Evolutionary conservation across 1,140 invertebrate genomes (phyloP).

Genomic region (Musca vetustissima): DNA sequence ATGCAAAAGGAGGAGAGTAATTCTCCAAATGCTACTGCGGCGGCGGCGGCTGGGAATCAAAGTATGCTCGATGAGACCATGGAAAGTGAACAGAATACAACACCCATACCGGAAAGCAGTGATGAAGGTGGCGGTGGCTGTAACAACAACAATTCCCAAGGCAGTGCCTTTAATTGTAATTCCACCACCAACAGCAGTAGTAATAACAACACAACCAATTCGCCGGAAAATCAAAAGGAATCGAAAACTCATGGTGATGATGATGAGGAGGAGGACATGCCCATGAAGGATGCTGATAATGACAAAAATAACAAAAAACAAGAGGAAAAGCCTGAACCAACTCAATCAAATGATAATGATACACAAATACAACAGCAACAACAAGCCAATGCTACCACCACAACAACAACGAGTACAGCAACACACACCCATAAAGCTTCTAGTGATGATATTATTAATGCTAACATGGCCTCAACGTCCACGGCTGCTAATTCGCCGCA

Average conservation of each 20-base stretch:
- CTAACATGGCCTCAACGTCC: conserved; percentile 42
- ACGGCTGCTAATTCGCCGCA: conserved; percentile 45
- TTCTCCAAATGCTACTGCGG: conserved; percentile 24
- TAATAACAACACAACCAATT: not conserved
- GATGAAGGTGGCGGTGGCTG: conserved; percentile 22
- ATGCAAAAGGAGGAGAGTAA: conserved; percentile 42
- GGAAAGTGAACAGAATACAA: conserved; percentile 27
- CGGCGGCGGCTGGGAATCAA: not conserved
- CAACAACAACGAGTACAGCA: conserved; percentile 5
- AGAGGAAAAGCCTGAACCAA: too few relatives aligned
- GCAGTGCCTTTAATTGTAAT: conserved; percentile 16
- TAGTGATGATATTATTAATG: conserved; percentile 17
- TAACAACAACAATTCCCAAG: conserved; percentile 14
- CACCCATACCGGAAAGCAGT: conserved; percentile 18
- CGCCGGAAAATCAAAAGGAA: not conserved
- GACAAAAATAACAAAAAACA: not conserved
- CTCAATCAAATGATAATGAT: not conserved
- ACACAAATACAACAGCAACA: not conserved
- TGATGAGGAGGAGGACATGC: not conserved
- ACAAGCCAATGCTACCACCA: not conserved
- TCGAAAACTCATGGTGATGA: not conserved
- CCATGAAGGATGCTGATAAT: not conserved
- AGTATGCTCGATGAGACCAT: conserved; percentile 1
- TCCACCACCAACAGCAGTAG: not conserved
- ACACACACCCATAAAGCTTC: not conserved